Conservation (phyloP, 2,113 vertebrate species). For the Ictidomys tridecemlineatus region DNA sequence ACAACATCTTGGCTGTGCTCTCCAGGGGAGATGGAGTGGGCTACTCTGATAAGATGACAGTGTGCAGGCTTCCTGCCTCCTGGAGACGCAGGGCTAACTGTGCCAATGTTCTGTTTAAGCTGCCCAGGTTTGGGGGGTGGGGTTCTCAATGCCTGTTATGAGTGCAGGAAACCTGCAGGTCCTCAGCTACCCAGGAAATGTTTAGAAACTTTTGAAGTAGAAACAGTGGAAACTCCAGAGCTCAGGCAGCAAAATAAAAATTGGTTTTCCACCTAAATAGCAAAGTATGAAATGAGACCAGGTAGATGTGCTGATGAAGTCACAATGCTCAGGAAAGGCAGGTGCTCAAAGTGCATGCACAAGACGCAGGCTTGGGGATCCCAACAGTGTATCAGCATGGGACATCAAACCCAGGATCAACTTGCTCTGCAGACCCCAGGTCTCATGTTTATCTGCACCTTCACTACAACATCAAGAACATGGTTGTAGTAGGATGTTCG, state of each 20-base stretch:
- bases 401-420: too few relatives aligned
- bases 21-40: too few relatives aligned
- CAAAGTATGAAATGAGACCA: not conserved
- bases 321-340: fast-evolving
- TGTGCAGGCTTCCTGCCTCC: fast-evolving
- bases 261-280: not conserved
- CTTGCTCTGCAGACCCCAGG: not conserved
- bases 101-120: too few relatives aligned
- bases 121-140: not conserved
- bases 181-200: not conserved
- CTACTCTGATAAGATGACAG: fast-evolving
- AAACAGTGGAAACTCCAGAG: not conserved
- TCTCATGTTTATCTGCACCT: fast-evolving
- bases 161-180: too few relatives aligned
- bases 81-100: not conserved
- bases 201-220: not conserved
- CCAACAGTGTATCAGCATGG: fast-evolving
- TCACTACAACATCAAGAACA: not conserved
- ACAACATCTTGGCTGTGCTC: fast-evolving
- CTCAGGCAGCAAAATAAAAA: not conserved
- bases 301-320: too few relatives aligned
- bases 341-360: fast-evolving
- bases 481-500: fast-evolving
- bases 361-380: fast-evolving
- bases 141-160: too few relatives aligned